Evolutionary conservation across 2,113 vertebrate genomes (phyloP).

Genomic region (Burhinus oedicnemus): DNA sequence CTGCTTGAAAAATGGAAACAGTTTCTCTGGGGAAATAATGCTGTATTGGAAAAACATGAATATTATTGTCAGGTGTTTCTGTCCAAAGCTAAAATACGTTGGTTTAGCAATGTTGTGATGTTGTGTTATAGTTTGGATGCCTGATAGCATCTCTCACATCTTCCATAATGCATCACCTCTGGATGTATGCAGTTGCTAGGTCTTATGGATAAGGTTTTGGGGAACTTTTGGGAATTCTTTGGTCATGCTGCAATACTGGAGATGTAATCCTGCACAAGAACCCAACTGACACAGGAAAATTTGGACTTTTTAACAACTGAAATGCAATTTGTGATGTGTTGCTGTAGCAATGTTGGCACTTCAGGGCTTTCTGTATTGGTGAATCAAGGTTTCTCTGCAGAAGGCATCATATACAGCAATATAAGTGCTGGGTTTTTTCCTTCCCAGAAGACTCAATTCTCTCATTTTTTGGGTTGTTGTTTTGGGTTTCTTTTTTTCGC

Average conservation of each 20-base stretch:
- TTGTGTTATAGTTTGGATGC: neutral
- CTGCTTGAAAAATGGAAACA: neutral
- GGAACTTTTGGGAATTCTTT: neutral
- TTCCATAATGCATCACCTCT: neutral
- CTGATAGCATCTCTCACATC: neutral
- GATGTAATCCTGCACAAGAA: neutral
- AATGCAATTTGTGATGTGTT: neutral
- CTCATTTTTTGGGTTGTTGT: neutral
- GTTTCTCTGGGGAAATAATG: neutral
- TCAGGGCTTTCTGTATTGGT: neutral
- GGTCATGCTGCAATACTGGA: neutral
- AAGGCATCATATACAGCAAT: neutral
- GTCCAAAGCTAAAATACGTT: neutral
- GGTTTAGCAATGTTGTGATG: neutral
- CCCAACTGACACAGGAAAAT: neutral
- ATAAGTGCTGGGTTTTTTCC: neutral
- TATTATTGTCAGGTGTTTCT: neutral
- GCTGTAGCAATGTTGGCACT: neutral
- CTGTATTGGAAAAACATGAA: neutral
- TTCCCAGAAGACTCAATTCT: neutral
- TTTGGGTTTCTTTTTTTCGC: neutral
- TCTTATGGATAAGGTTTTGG: neutral
- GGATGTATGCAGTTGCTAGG: neutral
- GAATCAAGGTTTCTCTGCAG: neutral
- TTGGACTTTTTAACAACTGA: neutral